phyloP scores from a whole-genome alignment of 2,113 vertebrate species.

The Uria lomvia region DNA sequence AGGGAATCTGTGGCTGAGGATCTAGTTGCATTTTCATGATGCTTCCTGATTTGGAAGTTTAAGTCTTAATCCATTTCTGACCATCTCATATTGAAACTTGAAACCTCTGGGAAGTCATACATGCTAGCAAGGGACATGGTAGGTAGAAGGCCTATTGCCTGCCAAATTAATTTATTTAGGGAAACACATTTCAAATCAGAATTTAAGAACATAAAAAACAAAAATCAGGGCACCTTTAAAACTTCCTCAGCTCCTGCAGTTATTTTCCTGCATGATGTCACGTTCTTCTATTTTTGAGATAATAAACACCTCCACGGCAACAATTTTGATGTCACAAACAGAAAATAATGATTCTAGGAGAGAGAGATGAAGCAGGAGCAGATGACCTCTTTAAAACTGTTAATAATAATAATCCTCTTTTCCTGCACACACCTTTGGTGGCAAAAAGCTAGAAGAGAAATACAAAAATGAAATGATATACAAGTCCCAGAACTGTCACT shows the following conservation, averaged over 20 bases:
- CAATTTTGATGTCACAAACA: neutral
- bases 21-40: neutral
- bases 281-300: constrained; percentile 10
- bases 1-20: neutral
- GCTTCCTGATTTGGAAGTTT: neutral
- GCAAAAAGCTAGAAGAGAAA: neutral
- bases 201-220: neutral
- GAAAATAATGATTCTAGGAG: neutral
- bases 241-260: neutral
- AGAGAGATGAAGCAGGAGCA: neutral
- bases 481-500: constrained; percentile 14
- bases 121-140: neutral
- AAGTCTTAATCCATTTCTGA: neutral
- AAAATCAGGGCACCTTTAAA: neutral
- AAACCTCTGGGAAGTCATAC: neutral
- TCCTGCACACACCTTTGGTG: neutral
- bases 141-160: neutral
- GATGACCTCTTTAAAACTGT: neutral
- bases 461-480: neutral
- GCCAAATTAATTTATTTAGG: neutral
- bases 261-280: neutral
- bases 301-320: neutral
- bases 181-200: neutral
- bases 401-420: neutral
- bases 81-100: neutral